Evolutionary conservation across 2,888 invertebrate genomes (phyloP).

Genomic region (Scrobipalpa costella): DNA sequence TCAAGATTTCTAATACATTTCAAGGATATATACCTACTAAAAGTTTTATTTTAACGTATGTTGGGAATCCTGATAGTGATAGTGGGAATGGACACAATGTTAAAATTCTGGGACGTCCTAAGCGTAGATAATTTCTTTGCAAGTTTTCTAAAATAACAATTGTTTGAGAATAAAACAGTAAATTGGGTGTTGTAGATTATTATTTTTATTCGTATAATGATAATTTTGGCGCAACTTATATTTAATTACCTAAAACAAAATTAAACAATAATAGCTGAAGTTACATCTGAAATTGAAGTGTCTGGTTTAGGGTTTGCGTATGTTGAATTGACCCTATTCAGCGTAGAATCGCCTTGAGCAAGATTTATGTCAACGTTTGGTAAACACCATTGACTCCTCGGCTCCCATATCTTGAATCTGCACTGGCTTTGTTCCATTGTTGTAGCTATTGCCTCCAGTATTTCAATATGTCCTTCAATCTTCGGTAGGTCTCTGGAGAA

Average conservation of each 20-base stretch:
- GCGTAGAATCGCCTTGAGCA: not conserved
- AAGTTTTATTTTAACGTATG: too few relatives aligned
- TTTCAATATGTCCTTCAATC: constrained; percentile 63
- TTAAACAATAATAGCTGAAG: too few relatives aligned
- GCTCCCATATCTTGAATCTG: constrained; percentile 45
- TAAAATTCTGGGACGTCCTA: too few relatives aligned
- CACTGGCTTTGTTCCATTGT: constrained; percentile 44
- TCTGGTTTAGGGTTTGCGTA: not conserved
- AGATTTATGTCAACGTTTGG: constrained; percentile 42
- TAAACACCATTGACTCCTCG: constrained; percentile 40
- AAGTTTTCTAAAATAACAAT: too few relatives aligned
- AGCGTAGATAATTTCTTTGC: too few relatives aligned
- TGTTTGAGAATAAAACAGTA: not conserved
- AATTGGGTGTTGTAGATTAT: not conserved
- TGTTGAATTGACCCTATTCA: not conserved
- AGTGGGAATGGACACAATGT: too few relatives aligned
- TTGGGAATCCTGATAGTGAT: too few relatives aligned
- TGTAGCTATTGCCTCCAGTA: constrained; percentile 57
- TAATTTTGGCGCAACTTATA: too few relatives aligned
- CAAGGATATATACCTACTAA: too few relatives aligned
- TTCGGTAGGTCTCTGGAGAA: constrained; percentile 63
- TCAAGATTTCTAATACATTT: too few relatives aligned
- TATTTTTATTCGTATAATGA: not conserved
- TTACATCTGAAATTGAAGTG: not conserved
- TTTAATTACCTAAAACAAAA: too few relatives aligned